phyloP scores from a whole-genome alignment of 1,140 invertebrate genomes.

The Plectus sambesii region DNA sequence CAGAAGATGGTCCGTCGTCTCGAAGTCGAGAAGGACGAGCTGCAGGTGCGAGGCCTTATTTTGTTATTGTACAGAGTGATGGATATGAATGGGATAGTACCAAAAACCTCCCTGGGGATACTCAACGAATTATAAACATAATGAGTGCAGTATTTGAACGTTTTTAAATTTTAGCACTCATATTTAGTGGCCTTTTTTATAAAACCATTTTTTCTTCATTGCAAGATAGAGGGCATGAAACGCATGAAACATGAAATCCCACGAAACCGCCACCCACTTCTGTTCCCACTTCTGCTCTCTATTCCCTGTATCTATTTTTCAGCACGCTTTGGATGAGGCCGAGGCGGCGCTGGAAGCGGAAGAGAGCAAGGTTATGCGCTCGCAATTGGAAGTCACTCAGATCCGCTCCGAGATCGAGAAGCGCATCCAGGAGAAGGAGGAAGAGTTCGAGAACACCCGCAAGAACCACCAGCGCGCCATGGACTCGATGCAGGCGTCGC shows the following conservation, averaged over 20 bases:
- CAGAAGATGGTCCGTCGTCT: constrained; percentile 93
- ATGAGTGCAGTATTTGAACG: not conserved
- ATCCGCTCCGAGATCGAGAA: constrained; percentile 51
- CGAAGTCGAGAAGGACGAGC: constrained; percentile 97
- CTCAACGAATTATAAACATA: constrained; percentile 1
- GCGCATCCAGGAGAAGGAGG: constrained; percentile 80
- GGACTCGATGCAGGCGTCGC: constrained; percentile 95
- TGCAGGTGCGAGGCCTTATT: too few relatives aligned
- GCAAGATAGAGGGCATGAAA: too few relatives aligned
- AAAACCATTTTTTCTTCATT: not conserved
- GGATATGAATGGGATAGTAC: constrained; percentile 10
- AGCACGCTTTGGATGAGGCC: too few relatives aligned
- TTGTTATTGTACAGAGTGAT: constrained; percentile 2
- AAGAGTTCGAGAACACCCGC: constrained; percentile 98
- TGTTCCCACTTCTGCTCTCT: too few relatives aligned
- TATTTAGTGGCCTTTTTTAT: constrained; percentile 1
- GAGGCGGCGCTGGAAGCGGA: constrained; percentile 95
- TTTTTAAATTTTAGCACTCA: not conserved
- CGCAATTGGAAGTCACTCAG: constrained; percentile 87
- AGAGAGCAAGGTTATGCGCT: constrained; percentile 89
- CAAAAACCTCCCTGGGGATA: not conserved
- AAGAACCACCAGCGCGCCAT: constrained; percentile 98
- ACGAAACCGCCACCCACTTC: too few relatives aligned
- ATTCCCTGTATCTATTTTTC: too few relatives aligned
- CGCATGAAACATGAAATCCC: too few relatives aligned